A percentile compares a stretch with the other conserved stretches of the same genome.
Conservation (phyloP, 92 coral and sea anemone genomes). For the Zoanthus solanderi region DNA sequence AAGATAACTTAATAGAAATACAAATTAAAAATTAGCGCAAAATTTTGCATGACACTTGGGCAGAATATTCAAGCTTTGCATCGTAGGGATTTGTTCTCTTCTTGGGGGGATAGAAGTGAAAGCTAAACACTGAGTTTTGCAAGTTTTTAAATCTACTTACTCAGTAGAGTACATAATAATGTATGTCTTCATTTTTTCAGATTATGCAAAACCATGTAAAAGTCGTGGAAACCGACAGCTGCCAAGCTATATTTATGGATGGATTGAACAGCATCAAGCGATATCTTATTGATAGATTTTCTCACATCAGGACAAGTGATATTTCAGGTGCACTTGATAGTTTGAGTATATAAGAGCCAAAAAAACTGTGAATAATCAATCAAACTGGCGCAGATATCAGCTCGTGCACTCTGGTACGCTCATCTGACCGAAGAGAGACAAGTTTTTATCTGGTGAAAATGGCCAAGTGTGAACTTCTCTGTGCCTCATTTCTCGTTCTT, state of each 20-base stretch:
- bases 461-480: slow-evolving; percentile 7
- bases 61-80: too few species aligned
- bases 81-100: too few species aligned
- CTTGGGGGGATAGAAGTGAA: too few species aligned
- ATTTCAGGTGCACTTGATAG: neutral
- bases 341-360: neutral
- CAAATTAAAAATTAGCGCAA: too few species aligned
- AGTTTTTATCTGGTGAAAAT: neutral
- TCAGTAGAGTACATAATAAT: too few species aligned
- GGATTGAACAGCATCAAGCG: neutral
- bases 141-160: too few species aligned
- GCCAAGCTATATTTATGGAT: neutral
- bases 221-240: neutral
- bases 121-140: too few species aligned
- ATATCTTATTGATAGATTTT: neutral
- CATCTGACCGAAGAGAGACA: neutral
- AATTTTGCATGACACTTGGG: too few species aligned
- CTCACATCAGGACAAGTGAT: neutral
- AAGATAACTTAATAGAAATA: too few species aligned
- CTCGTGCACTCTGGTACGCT: neutral
- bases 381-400: neutral
- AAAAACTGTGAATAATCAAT: neutral
- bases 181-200: too few species aligned
- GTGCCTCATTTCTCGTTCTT: neutral
- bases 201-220: too few species aligned